Percentiles rank a stretch among this genome's conserved stretches.
phyloP scores from a whole-genome alignment of 2,113 vertebrate species.

The Pollachius pollachius region DNA sequence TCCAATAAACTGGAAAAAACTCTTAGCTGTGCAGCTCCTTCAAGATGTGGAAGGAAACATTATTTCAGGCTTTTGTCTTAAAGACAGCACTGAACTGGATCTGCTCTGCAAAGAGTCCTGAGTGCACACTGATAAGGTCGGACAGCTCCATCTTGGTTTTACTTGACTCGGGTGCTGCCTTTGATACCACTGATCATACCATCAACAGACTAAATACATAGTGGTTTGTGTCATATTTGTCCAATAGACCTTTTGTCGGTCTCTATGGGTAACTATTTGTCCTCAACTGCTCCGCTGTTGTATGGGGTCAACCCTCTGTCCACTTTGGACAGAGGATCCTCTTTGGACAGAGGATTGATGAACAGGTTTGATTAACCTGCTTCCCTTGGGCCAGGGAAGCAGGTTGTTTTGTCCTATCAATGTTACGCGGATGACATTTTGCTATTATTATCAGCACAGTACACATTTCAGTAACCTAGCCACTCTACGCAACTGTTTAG shows the following conservation, averaged over 20 bases:
- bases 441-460: background rate
- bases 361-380: background rate
- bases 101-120: background rate
- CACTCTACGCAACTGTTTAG: background rate
- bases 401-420: background rate
- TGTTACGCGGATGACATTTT: background rate
- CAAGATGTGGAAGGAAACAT: background rate
- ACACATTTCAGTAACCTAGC: background rate
- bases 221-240: background rate
- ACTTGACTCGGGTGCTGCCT: background rate
- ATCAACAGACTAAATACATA: background rate
- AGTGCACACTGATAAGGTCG: background rate
- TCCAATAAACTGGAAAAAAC: background rate
- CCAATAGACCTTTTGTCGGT: background rate
- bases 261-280: background rate
- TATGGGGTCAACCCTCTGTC: background rate
- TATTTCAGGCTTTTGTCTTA: background rate
- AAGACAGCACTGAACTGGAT: background rate
- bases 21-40: background rate
- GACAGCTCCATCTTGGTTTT: background rate
- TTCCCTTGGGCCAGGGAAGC: background rate
- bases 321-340: background rate
- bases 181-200: background rate
- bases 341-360: no score
- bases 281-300: background rate